A percentile compares a stretch with the other conserved stretches of the same genome.
These are phyloP conservation scores for Genyomyrus donnyi DNA, from an alignment of 2,113 vertebrate genomes.

Conservation along the genomic window DNA sequence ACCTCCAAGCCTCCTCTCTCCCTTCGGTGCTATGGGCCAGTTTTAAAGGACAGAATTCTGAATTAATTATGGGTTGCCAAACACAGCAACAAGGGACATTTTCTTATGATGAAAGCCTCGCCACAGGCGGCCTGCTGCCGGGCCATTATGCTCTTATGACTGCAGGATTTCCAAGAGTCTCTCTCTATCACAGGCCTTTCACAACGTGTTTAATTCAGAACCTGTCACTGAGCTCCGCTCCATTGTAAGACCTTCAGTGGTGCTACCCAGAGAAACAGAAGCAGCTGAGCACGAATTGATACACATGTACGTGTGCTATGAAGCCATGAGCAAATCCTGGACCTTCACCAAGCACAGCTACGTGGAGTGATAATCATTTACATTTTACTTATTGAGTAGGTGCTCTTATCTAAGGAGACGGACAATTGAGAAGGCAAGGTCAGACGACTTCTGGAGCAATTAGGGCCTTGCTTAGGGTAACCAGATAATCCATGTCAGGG, in stretches of 20 bases:
- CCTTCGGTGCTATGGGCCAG: background rate
- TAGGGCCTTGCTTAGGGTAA: background rate
- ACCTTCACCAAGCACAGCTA: background rate
- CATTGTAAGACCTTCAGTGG: background rate
- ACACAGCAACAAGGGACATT: slow-evolving; percentile 12
- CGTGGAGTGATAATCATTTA: background rate
- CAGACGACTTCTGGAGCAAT: background rate
- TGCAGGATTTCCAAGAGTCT: background rate
- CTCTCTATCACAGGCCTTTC: background rate
- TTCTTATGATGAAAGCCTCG: slow-evolving; percentile 19
- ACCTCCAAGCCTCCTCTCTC: slow-evolving; percentile 4
- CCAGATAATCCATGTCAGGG: background rate
- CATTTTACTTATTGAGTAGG: background rate
- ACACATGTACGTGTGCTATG: background rate
- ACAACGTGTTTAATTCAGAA: slow-evolving; percentile 12
- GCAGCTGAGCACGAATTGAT: background rate
- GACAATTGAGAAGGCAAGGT: background rate
- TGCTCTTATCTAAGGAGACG: background rate
- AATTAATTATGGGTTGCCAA: slow-evolving; percentile 22
- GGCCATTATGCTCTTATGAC: background rate
- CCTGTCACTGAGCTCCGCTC: background rate
- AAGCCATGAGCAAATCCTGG: background rate
- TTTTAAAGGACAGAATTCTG: slow-evolving; percentile 15
- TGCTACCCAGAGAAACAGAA: background rate
- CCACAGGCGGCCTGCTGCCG: slow-evolving; percentile 5